A percentile compares a stretch with the other conserved stretches of the same genome.
These are phyloP conservation scores for Montifringilla adamsi DNA, from an alignment of 2,113 vertebrate genomes.

Conservation along the genomic window DNA sequence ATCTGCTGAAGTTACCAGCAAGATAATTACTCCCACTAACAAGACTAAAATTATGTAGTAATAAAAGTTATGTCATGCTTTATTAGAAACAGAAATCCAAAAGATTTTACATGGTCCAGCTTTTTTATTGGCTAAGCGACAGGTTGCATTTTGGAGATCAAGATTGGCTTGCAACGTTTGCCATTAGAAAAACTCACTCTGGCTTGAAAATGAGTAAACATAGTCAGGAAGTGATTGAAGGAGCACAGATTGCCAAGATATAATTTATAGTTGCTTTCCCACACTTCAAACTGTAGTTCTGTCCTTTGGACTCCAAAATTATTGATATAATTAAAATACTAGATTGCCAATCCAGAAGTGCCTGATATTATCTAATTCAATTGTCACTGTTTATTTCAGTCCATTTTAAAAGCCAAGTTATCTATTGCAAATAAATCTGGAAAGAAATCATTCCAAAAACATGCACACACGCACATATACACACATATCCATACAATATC, in stretches of 20 bases:
- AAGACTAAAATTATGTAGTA: not conserved
- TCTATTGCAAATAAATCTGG: not conserved
- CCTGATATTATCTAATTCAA: not conserved
- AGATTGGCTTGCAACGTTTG: slow-evolving; percentile 14
- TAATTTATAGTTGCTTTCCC: slow-evolving; percentile 57
- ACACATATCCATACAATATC: not conserved
- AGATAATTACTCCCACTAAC: slow-evolving; percentile 1
- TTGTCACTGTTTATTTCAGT: slow-evolving; percentile 17
- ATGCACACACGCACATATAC: not conserved
- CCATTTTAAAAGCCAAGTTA: not conserved
- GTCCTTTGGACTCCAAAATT: not conserved
- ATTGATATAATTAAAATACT: slow-evolving; percentile 21
- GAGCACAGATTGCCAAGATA: not conserved
- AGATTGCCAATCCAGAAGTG: slow-evolving; percentile 3
- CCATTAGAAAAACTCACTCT: slow-evolving; percentile 32
- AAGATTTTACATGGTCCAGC: not conserved
- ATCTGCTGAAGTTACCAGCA: slow-evolving; percentile 1
- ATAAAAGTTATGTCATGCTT: not conserved
- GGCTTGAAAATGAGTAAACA: slow-evolving; percentile 36
- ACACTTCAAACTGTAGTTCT: slow-evolving; percentile 21
- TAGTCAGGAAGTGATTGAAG: slow-evolving; percentile 49
- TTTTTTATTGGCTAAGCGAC: slow-evolving; percentile 28
- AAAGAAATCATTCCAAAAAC: not conserved
- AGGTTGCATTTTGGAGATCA: slow-evolving; percentile 46
- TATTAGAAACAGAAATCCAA: slow-evolving; percentile 48